Conservation (phyloP, 1,140 invertebrate genomes). For the Solen grandis region DNA sequence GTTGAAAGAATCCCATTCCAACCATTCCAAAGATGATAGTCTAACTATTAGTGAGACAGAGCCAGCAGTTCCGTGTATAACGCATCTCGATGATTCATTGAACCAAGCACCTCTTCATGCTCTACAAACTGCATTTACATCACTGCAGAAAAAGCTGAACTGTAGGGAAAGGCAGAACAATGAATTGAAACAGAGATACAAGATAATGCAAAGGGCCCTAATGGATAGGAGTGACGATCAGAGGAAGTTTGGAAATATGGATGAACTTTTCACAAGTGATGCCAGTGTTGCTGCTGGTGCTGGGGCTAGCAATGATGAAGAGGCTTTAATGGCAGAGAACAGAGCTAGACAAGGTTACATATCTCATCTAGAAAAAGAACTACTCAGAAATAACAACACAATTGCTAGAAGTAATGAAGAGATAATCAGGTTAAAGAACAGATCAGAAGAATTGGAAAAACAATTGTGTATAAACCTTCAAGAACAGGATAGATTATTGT, state of each 20-base stretch:
- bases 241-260: conserved; percentile 4
- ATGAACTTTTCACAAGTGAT: not conserved
- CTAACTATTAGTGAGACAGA: not conserved
- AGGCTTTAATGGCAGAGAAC: conserved; percentile 4
- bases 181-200: not conserved
- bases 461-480: not conserved
- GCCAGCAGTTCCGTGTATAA: not conserved
- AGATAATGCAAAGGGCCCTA: not conserved
- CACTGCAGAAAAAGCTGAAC: conserved; percentile 37
- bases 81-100: conserved; percentile 13
- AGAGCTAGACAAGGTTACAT: conserved; percentile 40
- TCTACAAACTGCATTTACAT: conserved; percentile 32
- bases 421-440: conserved; percentile 1
- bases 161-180: conserved; percentile 5
- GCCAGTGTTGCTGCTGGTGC: not conserved
- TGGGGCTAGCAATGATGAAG: conserved; percentile 45
- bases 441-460: conserved; percentile 7
- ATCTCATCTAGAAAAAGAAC: conserved; percentile 37
- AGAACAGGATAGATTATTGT: conserved; percentile 13
- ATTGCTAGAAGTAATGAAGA: conserved; percentile 27
- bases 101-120: conserved; percentile 17
- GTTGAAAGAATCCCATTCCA: conserved; percentile 6
- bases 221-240: not conserved
- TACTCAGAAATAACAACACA: conserved; percentile 10
- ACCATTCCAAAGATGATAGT: not conserved